Percentiles rank a stretch among this genome's conserved stretches.
Conservation (phyloP, 1,140 invertebrate genomes). For the Atta colombica region DNA sequence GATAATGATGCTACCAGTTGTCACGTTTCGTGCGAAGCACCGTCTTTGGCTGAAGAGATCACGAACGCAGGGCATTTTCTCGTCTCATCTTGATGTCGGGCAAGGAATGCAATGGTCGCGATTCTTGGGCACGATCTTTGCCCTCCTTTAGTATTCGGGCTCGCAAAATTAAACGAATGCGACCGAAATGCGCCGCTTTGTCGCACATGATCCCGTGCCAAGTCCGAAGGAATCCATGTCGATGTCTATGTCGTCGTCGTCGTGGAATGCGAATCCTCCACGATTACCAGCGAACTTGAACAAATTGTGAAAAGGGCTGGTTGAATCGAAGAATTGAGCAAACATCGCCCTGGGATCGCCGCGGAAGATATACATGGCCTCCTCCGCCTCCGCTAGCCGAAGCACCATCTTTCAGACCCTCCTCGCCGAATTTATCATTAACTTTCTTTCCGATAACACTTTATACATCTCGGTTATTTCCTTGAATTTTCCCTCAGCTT, state of each 20-base stretch:
- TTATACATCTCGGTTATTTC: conserved; percentile 99
- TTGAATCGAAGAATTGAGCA: conserved; percentile 96
- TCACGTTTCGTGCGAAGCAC: no score
- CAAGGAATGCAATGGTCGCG: no score
- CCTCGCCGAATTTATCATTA: conserved; percentile 98
- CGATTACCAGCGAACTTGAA: conserved; percentile 89
- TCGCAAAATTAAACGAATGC: conserved; percentile 90
- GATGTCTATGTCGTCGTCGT: conserved; percentile 92
- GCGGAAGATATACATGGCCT: conserved; percentile 93
- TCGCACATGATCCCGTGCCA: conserved; percentile 85
- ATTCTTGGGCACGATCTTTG: no score
- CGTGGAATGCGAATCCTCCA: conserved; percentile 89
- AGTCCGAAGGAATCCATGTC: conserved; percentile 92
- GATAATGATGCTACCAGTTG: conserved; percentile 8
- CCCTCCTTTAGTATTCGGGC: no score
- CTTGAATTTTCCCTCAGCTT: conserved; percentile 98
- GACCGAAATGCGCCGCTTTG: conserved; percentile 92
- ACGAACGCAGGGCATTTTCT: no score
- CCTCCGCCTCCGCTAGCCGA: conserved; percentile 87
- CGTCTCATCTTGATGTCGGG: no score
- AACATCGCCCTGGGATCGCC: conserved; percentile 97
- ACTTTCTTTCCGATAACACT: conserved; percentile 97
- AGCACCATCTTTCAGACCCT: conserved; percentile 94
- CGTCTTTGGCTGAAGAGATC: no score
- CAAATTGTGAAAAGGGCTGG: conserved; percentile 91